These are phyloP conservation scores for Patella depressa DNA, from an alignment of 2,888 invertebrate species.

Conservation along the genomic window DNA sequence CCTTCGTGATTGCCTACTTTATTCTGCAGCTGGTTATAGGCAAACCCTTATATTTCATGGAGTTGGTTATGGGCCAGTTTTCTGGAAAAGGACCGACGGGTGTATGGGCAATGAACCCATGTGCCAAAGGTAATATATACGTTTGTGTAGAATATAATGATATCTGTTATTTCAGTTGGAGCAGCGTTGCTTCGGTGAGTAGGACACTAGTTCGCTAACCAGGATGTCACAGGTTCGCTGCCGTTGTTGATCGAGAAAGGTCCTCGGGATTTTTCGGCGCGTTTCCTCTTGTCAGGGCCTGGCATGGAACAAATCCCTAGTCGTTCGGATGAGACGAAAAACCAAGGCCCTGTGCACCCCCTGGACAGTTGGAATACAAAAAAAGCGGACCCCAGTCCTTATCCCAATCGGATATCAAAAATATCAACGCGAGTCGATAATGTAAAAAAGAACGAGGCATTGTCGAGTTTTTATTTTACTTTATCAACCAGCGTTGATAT, in stretches of 20 bases:
- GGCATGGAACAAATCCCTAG: no score
- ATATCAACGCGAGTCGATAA: no score
- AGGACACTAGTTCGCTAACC: no score
- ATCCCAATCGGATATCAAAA: no score
- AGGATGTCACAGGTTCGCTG: no score
- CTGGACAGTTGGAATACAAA: background rate
- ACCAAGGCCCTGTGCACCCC: background rate
- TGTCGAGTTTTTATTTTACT: no score
- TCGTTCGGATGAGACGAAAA: no score
- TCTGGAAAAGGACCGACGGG: constrained; percentile 59
- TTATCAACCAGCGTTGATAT: no score
- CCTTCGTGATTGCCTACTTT: constrained; percentile 63
- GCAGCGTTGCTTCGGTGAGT: background rate
- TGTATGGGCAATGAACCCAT: constrained; percentile 63
- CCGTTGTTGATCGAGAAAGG: no score
- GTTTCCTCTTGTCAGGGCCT: no score
- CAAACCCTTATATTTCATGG: constrained; percentile 67
- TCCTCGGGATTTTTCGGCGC: no score
- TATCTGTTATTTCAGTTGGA: background rate
- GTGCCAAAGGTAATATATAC: constrained; percentile 55
- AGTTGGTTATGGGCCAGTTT: constrained; percentile 62
- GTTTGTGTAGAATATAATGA: background rate
- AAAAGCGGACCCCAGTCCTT: background rate
- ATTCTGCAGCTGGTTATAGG: constrained; percentile 61
- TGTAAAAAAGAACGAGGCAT: no score